phyloP scores from a whole-genome alignment of 2,888 invertebrate species.

The Drosophila mettleri region DNA sequence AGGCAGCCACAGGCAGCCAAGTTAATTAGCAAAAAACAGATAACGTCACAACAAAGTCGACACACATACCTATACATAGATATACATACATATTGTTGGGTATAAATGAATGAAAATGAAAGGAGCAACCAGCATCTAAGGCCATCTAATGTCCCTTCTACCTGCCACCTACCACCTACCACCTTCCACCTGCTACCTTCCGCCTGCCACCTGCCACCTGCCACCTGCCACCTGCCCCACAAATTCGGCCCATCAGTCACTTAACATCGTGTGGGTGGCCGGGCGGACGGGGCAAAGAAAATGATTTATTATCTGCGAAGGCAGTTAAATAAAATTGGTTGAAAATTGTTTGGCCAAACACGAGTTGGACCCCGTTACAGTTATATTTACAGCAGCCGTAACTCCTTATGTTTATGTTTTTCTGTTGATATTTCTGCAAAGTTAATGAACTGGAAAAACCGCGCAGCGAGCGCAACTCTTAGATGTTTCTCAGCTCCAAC shows the following conservation, averaged over 20 bases:
- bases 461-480: conserved; percentile 1
- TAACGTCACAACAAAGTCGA: conserved; percentile 64
- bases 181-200: background rate
- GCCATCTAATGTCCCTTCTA: conserved; percentile 26
- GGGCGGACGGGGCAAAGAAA: conserved; percentile 49
- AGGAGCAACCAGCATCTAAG: conserved; percentile 59
- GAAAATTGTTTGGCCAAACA: conserved; percentile 63
- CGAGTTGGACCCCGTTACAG: conserved; percentile 37
- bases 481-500: background rate
- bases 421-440: conserved; percentile 28
- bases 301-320: conserved; percentile 74
- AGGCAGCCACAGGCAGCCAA: conserved; percentile 66
- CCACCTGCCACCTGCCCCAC: background rate
- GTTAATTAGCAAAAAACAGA: conserved; percentile 76
- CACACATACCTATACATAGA: background rate
- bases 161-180: background rate
- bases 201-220: background rate
- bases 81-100: background rate
- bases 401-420: conserved; percentile 20
- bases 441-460: conserved; percentile 29
- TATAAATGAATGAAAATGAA: conserved; percentile 40
- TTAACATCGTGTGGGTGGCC: conserved; percentile 15
- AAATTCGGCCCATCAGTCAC: conserved; percentile 30
- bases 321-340: conserved; percentile 74
- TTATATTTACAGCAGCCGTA: conserved; percentile 8